These are phyloP conservation scores for Pristionchus entomophagus DNA, from an alignment of 2,888 invertebrate species.

Conservation along the genomic window DNA sequence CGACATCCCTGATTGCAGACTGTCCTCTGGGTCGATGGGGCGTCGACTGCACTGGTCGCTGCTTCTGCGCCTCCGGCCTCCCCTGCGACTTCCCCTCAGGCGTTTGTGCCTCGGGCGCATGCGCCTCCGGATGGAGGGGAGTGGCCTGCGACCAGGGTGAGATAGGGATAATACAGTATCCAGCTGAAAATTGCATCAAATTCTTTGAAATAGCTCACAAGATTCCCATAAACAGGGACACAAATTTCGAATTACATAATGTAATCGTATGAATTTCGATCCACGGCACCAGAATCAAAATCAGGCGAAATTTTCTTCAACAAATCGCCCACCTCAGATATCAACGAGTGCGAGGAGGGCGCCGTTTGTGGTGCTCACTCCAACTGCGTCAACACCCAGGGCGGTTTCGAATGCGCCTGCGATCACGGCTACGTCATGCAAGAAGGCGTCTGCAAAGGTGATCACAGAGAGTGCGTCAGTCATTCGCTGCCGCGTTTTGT, in stretches of 20 bases:
- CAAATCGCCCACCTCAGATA: conserved; percentile 81
- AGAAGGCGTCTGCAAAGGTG: conserved; percentile 70
- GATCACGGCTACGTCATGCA: conserved; percentile 60
- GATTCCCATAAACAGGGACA: not conserved
- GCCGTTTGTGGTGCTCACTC: conserved; percentile 86
- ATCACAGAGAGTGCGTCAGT: not conserved
- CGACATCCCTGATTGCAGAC: too few relatives aligned
- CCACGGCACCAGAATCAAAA: too few relatives aligned
- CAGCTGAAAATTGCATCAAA: not conserved
- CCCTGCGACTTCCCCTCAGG: conserved; percentile 72
- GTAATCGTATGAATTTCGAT: not conserved
- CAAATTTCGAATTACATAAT: not conserved
- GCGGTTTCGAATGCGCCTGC: conserved; percentile 80
- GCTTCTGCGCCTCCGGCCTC: conserved; percentile 69
- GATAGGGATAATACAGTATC: too few relatives aligned
- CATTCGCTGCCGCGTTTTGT: not conserved
- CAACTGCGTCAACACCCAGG: conserved; percentile 87
- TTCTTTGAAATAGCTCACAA: too few relatives aligned
- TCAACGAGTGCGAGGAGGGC: conserved; percentile 88
- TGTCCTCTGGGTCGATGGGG: conserved; percentile 72
- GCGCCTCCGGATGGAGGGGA: conserved; percentile 70
- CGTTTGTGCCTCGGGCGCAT: conserved; percentile 65
- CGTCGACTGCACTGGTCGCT: conserved; percentile 63
- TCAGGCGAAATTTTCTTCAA: not conserved
- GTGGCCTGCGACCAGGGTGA: conserved; percentile 66